These are phyloP conservation scores for Dolichomitus sp. DNA, from an alignment of 2,888 invertebrate genomes.

Conservation along the genomic window DNA sequence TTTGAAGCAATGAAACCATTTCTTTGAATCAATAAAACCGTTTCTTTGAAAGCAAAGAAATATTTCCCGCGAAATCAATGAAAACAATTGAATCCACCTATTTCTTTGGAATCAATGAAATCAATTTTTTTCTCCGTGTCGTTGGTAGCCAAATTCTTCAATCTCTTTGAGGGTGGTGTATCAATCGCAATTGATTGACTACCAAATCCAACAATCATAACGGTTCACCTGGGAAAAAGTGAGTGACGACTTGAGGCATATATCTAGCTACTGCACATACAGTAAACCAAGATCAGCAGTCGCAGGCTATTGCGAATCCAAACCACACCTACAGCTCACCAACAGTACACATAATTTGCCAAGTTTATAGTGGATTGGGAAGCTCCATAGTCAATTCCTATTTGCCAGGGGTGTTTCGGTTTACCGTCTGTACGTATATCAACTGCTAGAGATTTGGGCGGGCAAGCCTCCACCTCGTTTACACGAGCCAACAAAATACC, in stretches of 20 bases:
- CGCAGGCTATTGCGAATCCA: background rate
- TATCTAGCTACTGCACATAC: background rate
- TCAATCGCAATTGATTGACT: no score
- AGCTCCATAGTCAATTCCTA: constrained; percentile 9
- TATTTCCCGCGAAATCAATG: no score
- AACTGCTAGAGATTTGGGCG: background rate
- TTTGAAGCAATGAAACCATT: no score
- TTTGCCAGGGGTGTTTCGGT: constrained; percentile 18
- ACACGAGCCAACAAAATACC: constrained; percentile 4
- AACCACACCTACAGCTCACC: background rate
- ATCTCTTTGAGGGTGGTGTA: background rate
- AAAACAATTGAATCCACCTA: no score
- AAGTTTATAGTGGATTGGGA: constrained; percentile 7
- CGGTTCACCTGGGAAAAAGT: background rate
- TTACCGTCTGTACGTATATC: background rate
- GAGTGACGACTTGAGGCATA: background rate
- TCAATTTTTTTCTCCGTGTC: no score
- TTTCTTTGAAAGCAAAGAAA: no score
- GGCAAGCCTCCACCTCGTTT: background rate
- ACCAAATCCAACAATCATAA: background rate
- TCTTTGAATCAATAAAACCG: no score
- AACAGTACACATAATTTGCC: background rate
- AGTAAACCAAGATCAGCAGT: background rate
- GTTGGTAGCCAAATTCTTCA: background rate
- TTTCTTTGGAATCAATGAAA: no score